These are phyloP conservation scores for Apodemus agrarius DNA, from an alignment of 2,797 vertebrate species.

Conservation along the genomic window DNA sequence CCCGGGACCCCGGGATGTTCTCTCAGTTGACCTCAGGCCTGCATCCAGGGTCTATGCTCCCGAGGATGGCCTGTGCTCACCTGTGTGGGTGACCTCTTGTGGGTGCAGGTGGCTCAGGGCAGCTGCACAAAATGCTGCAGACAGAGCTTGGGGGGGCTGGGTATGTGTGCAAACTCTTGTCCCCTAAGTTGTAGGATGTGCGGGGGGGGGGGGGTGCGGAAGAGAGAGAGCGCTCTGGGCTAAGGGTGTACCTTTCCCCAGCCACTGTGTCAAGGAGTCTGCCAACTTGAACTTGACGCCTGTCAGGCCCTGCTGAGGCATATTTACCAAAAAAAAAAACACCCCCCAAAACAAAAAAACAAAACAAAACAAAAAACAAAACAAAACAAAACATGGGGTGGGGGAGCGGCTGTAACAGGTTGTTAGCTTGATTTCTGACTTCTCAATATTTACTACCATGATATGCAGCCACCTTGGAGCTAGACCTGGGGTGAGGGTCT, in stretches of 20 bases:
- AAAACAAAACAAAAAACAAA: no score
- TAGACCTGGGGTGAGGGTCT: not conserved
- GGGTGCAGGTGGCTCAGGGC: not conserved
- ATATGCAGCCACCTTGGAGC: not conserved
- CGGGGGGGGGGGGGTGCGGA: not conserved
- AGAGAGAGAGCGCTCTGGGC: no score
- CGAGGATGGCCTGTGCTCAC: not conserved
- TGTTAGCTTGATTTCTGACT: not conserved
- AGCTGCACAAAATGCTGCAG: not conserved
- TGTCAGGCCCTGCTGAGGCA: not conserved
- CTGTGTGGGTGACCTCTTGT: not conserved
- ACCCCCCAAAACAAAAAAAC: no score
- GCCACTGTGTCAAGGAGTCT: not conserved
- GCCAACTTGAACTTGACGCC: not conserved
- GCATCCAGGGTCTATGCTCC: not conserved
- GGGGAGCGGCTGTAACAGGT: not conserved
- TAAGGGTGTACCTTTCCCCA: not conserved
- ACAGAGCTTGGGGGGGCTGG: not conserved
- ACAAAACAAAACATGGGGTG: not conserved
- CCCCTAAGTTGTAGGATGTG: not conserved
- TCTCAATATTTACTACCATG: not conserved
- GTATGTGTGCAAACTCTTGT: fast-evolving
- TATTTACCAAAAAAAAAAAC: not conserved
- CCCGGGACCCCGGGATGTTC: no score
- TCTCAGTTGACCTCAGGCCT: not conserved